A percentile compares a stretch with the other conserved stretches of the same genome.
Conservation (phyloP, 2,888 invertebrate genomes). For the Mechanitis mazaeus region DNA sequence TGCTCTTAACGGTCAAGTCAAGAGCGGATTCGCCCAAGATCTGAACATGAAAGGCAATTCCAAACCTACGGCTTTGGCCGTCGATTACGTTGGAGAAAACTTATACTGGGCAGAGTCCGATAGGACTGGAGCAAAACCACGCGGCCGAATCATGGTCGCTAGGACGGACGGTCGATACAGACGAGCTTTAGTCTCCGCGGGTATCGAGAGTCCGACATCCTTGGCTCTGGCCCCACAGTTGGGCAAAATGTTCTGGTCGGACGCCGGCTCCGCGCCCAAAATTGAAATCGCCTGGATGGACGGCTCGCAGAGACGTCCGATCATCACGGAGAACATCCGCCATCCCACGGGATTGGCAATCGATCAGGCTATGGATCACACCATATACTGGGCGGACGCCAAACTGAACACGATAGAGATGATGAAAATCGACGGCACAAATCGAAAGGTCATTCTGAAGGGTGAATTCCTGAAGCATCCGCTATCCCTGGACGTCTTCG, state of each 20-base stretch:
- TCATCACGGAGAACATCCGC: conserved; percentile 88
- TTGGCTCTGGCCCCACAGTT: conserved; percentile 90
- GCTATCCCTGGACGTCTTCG: conserved; percentile 94
- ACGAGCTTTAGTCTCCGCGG: conserved; percentile 85
- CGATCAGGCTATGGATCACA: conserved; percentile 92
- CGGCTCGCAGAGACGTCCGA: conserved; percentile 88
- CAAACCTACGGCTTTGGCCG: conserved; percentile 91
- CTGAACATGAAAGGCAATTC: conserved; percentile 88
- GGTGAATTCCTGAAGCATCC: conserved; percentile 88
- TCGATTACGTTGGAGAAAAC: conserved; percentile 96
- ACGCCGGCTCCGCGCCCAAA: conserved; percentile 92
- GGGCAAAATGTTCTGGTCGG: conserved; percentile 95
- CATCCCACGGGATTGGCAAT: conserved; percentile 93
- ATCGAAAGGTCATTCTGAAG: conserved; percentile 82
- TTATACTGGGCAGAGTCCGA: conserved; percentile 95
- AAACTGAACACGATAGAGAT: conserved; percentile 94
- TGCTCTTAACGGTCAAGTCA: conserved; percentile 84
- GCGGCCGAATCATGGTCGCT: conserved; percentile 90
- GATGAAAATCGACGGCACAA: conserved; percentile 87
- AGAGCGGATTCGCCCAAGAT: conserved; percentile 91
- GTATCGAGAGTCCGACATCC: conserved; percentile 91
- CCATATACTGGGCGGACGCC: conserved; percentile 96
- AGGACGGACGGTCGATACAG: conserved; percentile 93
- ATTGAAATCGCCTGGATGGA: conserved; percentile 99
- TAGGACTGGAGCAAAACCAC: conserved; percentile 82